These are phyloP conservation scores for Desmodus rotundus DNA, from an alignment of 2,113 vertebrate species.

Conservation along the genomic window DNA sequence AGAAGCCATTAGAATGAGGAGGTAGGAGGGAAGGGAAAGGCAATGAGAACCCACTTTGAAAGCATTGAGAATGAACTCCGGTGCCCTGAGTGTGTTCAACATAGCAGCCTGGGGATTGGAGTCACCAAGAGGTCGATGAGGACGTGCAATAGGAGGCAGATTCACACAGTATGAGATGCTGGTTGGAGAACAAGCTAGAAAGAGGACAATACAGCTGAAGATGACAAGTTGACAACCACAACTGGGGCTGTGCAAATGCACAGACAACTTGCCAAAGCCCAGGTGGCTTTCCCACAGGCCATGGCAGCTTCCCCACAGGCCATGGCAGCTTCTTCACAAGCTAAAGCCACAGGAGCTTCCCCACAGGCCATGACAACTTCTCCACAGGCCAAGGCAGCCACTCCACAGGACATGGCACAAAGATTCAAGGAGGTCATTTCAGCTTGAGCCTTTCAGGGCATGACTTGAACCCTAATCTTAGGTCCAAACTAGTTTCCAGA, in stretches of 20 bases:
- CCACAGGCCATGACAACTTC: too few relatives aligned
- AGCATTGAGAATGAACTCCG: neutral
- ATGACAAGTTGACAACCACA: neutral
- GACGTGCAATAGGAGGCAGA: neutral
- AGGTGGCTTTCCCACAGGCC: neutral
- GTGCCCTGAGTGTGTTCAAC: neutral
- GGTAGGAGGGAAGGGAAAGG: neutral
- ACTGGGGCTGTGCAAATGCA: neutral
- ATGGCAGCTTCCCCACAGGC: neutral
- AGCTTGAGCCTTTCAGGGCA: neutral
- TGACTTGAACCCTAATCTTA: neutral
- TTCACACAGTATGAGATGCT: neutral
- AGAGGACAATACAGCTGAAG: neutral
- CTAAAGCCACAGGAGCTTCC: too few relatives aligned
- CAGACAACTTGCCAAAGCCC: neutral
- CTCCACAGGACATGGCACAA: too few relatives aligned
- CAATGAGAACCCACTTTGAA: neutral
- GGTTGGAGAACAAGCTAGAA: neutral
- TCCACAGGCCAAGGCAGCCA: neutral
- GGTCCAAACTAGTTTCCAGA: neutral
- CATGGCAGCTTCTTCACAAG: too few relatives aligned
- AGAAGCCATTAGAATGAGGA: neutral
- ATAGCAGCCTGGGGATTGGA: neutral
- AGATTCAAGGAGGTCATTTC: neutral
- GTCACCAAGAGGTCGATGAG: neutral